Conservation (phyloP, 2,113 vertebrate genomes). For the Cariama cristata region DNA sequence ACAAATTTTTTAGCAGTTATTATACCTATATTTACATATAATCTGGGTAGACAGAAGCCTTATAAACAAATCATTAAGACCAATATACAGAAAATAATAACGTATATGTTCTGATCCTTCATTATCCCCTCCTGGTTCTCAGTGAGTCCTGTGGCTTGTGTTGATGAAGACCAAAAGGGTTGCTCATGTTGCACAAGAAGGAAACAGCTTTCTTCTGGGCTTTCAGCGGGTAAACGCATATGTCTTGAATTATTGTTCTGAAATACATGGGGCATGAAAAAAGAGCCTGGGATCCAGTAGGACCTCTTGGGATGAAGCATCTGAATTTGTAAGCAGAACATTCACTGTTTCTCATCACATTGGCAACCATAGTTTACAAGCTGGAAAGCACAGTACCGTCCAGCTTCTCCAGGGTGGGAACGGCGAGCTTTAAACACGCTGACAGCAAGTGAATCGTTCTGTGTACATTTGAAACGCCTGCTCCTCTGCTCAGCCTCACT, state of each 20-base stretch:
- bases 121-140: not conserved
- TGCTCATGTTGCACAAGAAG: not conserved
- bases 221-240: not conserved
- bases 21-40: not conserved
- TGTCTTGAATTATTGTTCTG: slow-evolving; percentile 12
- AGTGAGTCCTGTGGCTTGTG: not conserved
- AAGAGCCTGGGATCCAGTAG: not conserved
- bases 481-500: not conserved
- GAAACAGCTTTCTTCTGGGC: not conserved
- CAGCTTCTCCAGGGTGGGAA: not conserved
- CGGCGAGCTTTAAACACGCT: not conserved
- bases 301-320: slow-evolving; percentile 13
- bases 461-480: not conserved
- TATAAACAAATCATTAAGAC: not conserved
- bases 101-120: not conserved
- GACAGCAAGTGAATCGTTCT: not conserved
- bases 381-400: not conserved
- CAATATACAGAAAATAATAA: not conserved
- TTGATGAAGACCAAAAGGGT: not conserved
- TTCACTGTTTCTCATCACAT: slow-evolving; percentile 43
- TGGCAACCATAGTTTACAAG: not conserved
- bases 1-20: not conserved
- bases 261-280: not conserved
- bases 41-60: not conserved
- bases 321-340: slow-evolving; percentile 41